Evolutionary conservation across 2,888 invertebrate genomes (phyloP).

Genomic region (Sycophila texana): DNA sequence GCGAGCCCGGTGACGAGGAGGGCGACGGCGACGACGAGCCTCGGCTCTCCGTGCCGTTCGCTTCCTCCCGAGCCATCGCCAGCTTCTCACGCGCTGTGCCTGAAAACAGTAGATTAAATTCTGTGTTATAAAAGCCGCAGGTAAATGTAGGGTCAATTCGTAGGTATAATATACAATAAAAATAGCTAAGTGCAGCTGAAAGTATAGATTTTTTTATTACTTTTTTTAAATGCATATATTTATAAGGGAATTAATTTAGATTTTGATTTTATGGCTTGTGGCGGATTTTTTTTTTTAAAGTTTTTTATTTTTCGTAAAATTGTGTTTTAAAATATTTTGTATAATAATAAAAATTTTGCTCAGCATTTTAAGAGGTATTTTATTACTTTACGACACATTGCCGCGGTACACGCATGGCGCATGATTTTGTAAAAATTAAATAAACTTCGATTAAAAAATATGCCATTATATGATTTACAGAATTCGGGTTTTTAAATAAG

Average conservation of each 20-base stretch:
- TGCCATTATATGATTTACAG: too few species aligned
- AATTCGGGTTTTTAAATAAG: too few species aligned
- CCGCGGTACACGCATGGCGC: too few species aligned
- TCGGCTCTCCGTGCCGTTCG: conserved; percentile 59
- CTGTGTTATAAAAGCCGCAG: too few species aligned
- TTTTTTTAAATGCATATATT: neutral
- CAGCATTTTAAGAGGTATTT: too few species aligned
- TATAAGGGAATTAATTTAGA: neutral
- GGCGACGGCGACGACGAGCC: conserved; percentile 45
- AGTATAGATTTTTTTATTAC: too few species aligned
- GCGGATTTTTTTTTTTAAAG: neutral
- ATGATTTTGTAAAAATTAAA: too few species aligned
- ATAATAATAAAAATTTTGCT: neutral
- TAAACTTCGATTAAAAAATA: too few species aligned
- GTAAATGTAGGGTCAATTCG: too few species aligned
- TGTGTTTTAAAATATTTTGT: neutral
- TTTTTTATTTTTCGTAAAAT: neutral
- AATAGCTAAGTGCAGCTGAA: too few species aligned
- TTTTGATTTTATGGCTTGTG: neutral
- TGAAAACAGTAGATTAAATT: neutral
- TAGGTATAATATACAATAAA: too few species aligned
- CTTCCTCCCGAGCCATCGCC: conserved; percentile 58
- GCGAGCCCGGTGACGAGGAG: conserved; percentile 41
- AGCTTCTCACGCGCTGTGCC: conserved; percentile 6
- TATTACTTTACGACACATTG: too few species aligned